Conservation (phyloP, 2,888 invertebrate genomes). For the Hymenopus coronatus region DNA sequence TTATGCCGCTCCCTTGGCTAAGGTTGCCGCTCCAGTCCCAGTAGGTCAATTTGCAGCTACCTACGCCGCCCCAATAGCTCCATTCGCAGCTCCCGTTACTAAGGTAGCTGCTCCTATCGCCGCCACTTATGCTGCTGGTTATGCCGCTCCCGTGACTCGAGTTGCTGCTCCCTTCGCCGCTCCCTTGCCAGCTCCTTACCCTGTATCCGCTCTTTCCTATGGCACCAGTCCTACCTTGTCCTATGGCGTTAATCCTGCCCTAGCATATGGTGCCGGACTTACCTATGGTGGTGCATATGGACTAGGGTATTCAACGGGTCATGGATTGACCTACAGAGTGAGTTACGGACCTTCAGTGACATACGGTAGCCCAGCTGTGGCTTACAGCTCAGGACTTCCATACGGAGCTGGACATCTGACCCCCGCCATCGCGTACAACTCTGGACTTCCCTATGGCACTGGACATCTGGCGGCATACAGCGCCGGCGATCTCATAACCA, state of each 20-base stretch:
- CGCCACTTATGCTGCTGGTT: not conserved
- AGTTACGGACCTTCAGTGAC: not conserved
- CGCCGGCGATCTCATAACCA: not conserved
- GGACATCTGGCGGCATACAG: not conserved
- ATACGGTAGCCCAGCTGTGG: not conserved
- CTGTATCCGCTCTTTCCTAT: not conserved
- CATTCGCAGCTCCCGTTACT: not conserved
- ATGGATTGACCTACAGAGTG: not conserved
- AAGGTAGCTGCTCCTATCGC: not conserved
- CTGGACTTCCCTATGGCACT: slow-evolving; percentile 20
- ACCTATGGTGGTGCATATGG: slow-evolving; percentile 9
- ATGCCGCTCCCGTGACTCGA: not conserved
- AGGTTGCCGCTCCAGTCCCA: not conserved
- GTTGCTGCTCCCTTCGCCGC: not conserved
- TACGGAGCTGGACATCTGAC: not conserved
- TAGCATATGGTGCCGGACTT: slow-evolving; percentile 5
- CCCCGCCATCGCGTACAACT: not conserved
- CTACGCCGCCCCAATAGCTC: not conserved
- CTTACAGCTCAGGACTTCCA: not conserved
- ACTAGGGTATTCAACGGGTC: not conserved
- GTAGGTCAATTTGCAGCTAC: no score
- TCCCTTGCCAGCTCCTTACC: not conserved
- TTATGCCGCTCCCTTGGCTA: not conserved
- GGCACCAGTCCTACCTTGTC: not conserved
- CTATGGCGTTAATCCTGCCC: not conserved